phyloP scores from a whole-genome alignment of 2,888 invertebrate species.

The Drosophila hamatofila region DNA sequence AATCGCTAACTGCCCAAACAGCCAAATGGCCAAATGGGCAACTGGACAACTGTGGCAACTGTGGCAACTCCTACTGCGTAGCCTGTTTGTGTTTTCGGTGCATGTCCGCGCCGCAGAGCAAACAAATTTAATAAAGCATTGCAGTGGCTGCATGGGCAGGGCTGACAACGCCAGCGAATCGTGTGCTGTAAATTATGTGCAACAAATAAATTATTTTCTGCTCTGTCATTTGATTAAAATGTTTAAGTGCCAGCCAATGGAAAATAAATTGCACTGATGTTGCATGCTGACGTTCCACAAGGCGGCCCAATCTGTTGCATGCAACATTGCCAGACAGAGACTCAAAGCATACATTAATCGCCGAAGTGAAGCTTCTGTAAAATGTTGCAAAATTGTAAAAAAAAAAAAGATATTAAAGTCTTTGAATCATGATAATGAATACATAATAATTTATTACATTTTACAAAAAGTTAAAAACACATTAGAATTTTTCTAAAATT shows the following conservation, averaged over 20 bases:
- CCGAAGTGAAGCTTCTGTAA: background rate
- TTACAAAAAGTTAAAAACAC: too few species aligned
- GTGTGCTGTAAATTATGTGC: slow-evolving; percentile 59
- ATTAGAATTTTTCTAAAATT: too few species aligned
- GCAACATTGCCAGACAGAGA: slow-evolving; percentile 1
- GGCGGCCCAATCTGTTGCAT: slow-evolving; percentile 40
- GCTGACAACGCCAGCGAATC: slow-evolving; percentile 24
- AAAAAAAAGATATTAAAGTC: background rate
- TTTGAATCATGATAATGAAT: too few species aligned
- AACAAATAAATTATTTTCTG: slow-evolving; percentile 74
- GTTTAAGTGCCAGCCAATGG: slow-evolving; percentile 47
- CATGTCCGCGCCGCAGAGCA: slow-evolving; percentile 45
- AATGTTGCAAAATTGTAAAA: background rate
- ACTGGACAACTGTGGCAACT: slow-evolving; percentile 27
- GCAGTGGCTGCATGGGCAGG: slow-evolving; percentile 5
- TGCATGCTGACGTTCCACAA: slow-evolving; percentile 16
- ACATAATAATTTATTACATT: too few species aligned
- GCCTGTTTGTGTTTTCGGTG: slow-evolving; percentile 44
- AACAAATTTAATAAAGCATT: slow-evolving; percentile 66
- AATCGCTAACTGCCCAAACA: slow-evolving; percentile 30
- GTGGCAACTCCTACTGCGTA: slow-evolving; percentile 24
- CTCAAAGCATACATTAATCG: background rate
- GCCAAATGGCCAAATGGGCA: slow-evolving; percentile 26
- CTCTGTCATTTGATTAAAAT: slow-evolving; percentile 79
- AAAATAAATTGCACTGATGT: slow-evolving; percentile 60